A percentile compares a stretch with the other conserved stretches of the same genome.
phyloP scores from a whole-genome alignment of 2,888 invertebrate species.

The Epiblema foenella region DNA sequence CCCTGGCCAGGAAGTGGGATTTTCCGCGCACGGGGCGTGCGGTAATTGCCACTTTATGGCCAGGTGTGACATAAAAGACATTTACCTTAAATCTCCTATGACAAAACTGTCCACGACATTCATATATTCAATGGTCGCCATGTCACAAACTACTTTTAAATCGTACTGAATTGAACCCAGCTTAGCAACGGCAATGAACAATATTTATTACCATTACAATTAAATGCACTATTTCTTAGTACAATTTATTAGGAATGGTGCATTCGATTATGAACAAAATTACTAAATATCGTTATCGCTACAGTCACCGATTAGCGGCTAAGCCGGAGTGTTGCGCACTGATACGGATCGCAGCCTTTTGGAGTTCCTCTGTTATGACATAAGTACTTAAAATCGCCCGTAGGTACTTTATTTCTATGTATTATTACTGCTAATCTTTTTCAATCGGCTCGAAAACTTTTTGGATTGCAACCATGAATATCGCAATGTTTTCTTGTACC shows the following conservation, averaged over 20 bases:
- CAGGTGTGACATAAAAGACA: too few species aligned
- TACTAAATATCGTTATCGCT: neutral
- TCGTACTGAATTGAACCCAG: neutral
- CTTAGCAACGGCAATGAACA: neutral
- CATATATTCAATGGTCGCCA: neutral
- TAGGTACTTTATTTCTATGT: neutral
- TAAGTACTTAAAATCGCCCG: neutral
- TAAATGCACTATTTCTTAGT: neutral
- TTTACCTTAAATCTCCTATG: too few species aligned
- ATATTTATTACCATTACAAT: neutral
- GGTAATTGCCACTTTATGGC: too few species aligned
- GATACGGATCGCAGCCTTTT: constrained; percentile 16
- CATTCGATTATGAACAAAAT: constrained; percentile 1
- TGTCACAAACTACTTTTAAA: neutral
- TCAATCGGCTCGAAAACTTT: too few species aligned
- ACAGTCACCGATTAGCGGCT: constrained; percentile 18
- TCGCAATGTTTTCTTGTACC: too few species aligned
- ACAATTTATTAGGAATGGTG: neutral
- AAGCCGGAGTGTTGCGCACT: constrained; percentile 22
- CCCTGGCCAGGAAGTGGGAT: too few species aligned
- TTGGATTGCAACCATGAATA: too few species aligned
- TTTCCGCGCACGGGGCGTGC: too few species aligned
- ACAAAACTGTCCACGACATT: too few species aligned
- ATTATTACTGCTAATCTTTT: too few species aligned
- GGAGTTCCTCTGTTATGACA: constrained; percentile 26